Conservation (phyloP, 2,797 vertebrate species). For the Pantherophis alleghaniensis region DNA sequence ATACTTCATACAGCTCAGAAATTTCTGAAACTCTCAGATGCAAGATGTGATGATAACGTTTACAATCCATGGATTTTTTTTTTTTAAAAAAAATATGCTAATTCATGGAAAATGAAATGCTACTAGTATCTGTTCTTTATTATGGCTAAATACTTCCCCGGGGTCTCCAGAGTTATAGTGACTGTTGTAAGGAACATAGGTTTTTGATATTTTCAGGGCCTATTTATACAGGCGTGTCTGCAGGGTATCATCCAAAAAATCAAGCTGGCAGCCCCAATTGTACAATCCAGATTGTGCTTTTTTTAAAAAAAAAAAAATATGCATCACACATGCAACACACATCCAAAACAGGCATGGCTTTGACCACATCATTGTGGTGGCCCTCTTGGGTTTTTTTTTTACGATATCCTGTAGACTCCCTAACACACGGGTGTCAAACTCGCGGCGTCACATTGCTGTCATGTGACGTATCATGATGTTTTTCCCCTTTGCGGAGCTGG, state of each 20-base stretch:
- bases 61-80: neutral
- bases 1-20: neutral
- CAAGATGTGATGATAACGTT: neutral
- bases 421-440: neutral
- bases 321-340: neutral
- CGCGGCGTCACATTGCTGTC: rapidly evolving
- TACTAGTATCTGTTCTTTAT: neutral
- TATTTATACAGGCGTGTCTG: neutral
- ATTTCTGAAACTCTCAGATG: neutral
- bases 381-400: neutral
- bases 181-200: neutral
- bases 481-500: too few species aligned
- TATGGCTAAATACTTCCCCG: neutral
- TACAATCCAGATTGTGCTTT: neutral
- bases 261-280: neutral
- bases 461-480: too few species aligned
- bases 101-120: neutral
- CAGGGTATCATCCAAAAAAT: neutral
- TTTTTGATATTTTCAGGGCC: neutral
- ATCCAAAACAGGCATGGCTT: neutral
- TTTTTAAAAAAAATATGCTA: neutral
- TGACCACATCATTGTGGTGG: neutral
- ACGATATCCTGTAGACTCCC: neutral
- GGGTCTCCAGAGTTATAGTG: neutral
- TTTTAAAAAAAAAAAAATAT: neutral